Base-by-base conservation (phyloP, 2,113 vertebrate species). In the Hemiscyllium ocellatum region DNA sequence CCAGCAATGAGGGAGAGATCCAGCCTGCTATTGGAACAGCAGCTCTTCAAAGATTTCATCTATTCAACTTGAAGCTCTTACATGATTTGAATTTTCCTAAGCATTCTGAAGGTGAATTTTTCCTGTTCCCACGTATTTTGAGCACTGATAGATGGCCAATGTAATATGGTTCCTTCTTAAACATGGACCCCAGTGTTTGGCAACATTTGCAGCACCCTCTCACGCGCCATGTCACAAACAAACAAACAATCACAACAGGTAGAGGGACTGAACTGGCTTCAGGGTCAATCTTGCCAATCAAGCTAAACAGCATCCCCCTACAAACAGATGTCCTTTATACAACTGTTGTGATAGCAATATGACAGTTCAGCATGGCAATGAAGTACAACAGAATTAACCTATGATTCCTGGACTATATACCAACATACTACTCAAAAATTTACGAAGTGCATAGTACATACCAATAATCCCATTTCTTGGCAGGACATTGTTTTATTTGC, bases 311-410 rank as follows among this genome's bases (percentile, higher is more conserved):
- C 19, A 0, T 26, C 26, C 70, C 26, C 70, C 70, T 1, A 1
- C 15, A 0, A 17, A 68, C 66, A 91, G 56, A 91, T 65, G 56
- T 65, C 29, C 29, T n/a, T 15, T 37, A 91, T 66, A 66, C 33
- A 91, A 91, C 56, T 91, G 61, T 66, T 5, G 56, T 33, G 89
- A 91, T 33, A 37, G 56, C 66, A 61, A 91, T 19, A 65, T 20
- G 56, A 91, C 56, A 61, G 56, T 61, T 6, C 33, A 37, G 29
- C 17, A 29, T 52, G 85, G 19, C 26, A 91, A 66, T 65, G 89
- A 91, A 65, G 56, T 4, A 37, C 33, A 91, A 91, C 56, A 91
- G 56, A 91, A 91, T 37, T 91, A 65, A 91, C 52, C 86, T 90
- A 56, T 52, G 13, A 91, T 66, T 65, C 66, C 33, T 20, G 37